Evolutionary conservation across 2,797 vertebrate genomes (phyloP).

Genomic region (Sebastes wilsoni): DNA sequence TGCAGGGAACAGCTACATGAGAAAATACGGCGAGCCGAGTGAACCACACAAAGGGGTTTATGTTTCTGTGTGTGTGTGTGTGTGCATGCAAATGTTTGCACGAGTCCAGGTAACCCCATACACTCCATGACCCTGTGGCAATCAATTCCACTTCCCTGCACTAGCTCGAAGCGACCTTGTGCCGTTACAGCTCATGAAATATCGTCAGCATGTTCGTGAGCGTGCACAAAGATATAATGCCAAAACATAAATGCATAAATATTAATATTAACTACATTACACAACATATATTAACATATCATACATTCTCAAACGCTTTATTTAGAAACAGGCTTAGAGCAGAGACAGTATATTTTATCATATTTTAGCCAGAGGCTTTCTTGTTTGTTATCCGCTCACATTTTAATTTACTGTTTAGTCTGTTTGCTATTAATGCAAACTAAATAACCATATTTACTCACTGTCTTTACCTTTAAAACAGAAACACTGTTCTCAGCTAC

Average conservation of each 20-base stretch:
- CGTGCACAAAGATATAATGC: background rate
- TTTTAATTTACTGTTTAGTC: background rate
- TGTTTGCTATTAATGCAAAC: background rate
- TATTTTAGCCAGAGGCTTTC: background rate
- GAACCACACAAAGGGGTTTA: background rate
- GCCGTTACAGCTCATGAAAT: background rate
- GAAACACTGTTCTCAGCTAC: background rate
- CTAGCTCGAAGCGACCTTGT: conserved; percentile 35
- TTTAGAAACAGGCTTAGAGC: background rate
- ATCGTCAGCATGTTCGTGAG: background rate
- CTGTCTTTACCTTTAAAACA: background rate
- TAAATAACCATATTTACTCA: background rate
- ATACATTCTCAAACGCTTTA: background rate
- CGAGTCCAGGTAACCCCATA: conserved; percentile 23
- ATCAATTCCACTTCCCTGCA: conserved; percentile 21
- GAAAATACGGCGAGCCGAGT: background rate
- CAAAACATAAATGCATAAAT: background rate
- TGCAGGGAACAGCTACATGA: background rate
- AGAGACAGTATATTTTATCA: background rate
- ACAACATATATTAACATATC: background rate
- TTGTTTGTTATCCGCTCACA: background rate
- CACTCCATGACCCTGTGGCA: background rate
- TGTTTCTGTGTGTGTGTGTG: background rate
- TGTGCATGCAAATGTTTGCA: conserved; percentile 2
- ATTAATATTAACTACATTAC: background rate